Conservation (phyloP, 2,797 vertebrate species). For the Nyctalus aviator region DNA sequence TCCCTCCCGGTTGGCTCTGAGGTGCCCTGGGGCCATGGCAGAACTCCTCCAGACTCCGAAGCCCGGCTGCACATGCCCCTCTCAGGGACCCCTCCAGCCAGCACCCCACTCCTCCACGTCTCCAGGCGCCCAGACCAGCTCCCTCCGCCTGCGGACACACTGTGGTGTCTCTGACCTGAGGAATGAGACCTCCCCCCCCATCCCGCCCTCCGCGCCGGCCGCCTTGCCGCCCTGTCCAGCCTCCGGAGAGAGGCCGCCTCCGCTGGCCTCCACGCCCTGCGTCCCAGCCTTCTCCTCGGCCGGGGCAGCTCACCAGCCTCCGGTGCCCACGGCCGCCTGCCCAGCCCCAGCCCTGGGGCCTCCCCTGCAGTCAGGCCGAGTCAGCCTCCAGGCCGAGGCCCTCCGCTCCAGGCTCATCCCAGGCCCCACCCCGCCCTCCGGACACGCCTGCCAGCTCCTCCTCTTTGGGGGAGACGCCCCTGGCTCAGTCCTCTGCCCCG, state of each 20-base stretch:
- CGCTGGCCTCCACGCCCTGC: accelerated
- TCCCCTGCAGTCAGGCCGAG: background rate
- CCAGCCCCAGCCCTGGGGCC: too few relatives aligned
- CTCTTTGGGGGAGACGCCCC: background rate
- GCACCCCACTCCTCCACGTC: background rate
- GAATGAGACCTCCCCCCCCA: background rate
- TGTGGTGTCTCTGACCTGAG: background rate
- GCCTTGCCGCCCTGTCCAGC: background rate
- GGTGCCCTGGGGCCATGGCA: background rate
- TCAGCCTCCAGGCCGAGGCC: background rate
- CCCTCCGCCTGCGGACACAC: too few relatives aligned
- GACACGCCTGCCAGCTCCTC: background rate
- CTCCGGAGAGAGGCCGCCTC: background rate
- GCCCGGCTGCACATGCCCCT: background rate
- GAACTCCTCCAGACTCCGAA: background rate
- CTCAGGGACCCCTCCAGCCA: background rate
- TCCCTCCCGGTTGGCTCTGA: background rate
- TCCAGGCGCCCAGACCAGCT: background rate
- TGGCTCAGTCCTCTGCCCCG: background rate
- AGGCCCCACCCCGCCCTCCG: background rate
- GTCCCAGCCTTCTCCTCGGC: background rate
- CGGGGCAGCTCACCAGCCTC: background rate
- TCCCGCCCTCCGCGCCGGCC: background rate
- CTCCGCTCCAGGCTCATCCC: background rate
- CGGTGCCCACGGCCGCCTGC: accelerated